Evolutionary conservation across 2,113 vertebrate genomes (phyloP), one percentile per base, ranked within the genome.

Genomic region (Forbesichthys papilliferus): DNA sequence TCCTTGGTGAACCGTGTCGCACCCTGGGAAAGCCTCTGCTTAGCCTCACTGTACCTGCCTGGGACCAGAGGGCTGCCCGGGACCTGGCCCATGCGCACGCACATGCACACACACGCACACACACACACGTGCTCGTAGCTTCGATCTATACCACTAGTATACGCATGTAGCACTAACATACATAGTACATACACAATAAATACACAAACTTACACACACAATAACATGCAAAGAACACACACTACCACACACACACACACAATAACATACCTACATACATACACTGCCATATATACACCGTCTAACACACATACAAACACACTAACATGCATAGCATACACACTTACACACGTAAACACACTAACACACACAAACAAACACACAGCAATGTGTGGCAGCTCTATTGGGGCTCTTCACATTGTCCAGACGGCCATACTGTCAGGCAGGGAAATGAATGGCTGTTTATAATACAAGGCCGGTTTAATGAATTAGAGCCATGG

Each of bases 391-490:
- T 61, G 75, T 78, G 85, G 88, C 89, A 84, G 85, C 81, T 90
- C 89, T 87, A 91, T 92, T 84, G 87, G 82, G 77, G 77, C 80
- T 81, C 90, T 89, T 93, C 96, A 98, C 95, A 98, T 96, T 97
- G 95, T 95, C 96, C 97, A 99, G 96, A 95, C 93, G 84, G 92
- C 94, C 91, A 27, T 90, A 82, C 86, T 96, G 96, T 96, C 95
- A 95, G 93, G 86, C 92, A 88, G 92, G 91, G 92, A 96, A 98
- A 98, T 95, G 94, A 99, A 99, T 98, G 96, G 93, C 95, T 99
- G 96, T 99, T 98, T 99, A 98, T 98, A 99, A 98, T 99, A 98
- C 95, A 95, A 93, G 93, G 94, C 93, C 93, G 92, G 91, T 96
- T 97, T 99, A 99, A 99, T 98, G 96, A 97, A 98, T 98, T 98